A percentile compares a stretch with the other conserved stretches of the same genome.
These are phyloP conservation scores for Mechanitis messenoides DNA, from an alignment of 2,888 invertebrate genomes.

Conservation along the genomic window DNA sequence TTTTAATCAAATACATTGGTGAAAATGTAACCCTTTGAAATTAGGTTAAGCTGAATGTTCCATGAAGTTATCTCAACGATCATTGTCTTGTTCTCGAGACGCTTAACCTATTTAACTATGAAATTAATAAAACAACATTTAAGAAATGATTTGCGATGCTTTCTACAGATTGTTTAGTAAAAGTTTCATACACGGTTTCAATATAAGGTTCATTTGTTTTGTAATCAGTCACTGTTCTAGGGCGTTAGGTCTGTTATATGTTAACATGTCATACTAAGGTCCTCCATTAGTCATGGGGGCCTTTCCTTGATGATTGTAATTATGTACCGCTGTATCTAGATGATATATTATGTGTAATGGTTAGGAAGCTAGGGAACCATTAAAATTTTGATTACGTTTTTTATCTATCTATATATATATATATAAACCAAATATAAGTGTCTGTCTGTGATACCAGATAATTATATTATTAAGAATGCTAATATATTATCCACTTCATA, in stretches of 20 bases:
- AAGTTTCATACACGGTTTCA: neutral
- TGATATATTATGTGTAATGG: neutral
- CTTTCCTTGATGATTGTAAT: conserved; percentile 24
- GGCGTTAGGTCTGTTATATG: neutral
- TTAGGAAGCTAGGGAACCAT: no score
- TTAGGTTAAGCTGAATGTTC: conserved; percentile 18
- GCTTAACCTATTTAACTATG: neutral
- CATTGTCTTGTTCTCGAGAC: neutral
- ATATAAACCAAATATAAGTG: no score
- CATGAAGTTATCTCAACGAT: conserved; percentile 2
- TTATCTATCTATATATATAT: no score
- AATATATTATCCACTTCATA: no score
- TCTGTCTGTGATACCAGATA: no score
- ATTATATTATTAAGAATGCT: no score
- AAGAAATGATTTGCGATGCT: no score
- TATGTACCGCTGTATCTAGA: conserved; percentile 12
- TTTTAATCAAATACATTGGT: conserved; percentile 22
- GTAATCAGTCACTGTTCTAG: no score
- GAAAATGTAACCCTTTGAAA: conserved; percentile 11
- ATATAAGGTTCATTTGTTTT: neutral
- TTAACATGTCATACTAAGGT: conserved; percentile 8
- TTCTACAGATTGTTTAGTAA: neutral
- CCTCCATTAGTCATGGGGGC: conserved; percentile 22
- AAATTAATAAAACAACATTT: no score
- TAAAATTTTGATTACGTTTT: neutral